These are phyloP conservation scores for Parasteatoda lunata DNA, from an alignment of 2,888 invertebrate genomes.

Conservation along the genomic window DNA sequence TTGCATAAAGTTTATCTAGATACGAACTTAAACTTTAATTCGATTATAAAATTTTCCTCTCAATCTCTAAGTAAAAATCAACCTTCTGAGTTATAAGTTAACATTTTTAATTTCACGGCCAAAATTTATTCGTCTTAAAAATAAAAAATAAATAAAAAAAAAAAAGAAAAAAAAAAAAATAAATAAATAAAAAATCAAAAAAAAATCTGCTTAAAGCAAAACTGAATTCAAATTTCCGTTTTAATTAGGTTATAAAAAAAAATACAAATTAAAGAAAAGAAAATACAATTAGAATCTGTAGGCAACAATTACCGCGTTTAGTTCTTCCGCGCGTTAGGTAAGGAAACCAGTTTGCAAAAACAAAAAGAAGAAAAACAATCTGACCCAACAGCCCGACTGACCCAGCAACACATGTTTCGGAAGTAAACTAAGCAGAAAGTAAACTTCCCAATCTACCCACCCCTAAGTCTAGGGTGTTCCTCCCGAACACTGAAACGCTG, in stretches of 20 bases:
- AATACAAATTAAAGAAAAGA: neutral
- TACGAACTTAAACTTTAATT: too few species aligned
- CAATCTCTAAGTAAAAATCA: too few species aligned
- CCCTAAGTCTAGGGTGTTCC: neutral
- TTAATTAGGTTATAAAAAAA: neutral
- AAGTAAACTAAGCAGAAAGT: conserved; percentile 3
- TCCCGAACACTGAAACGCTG: too few species aligned
- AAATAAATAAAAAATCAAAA: neutral
- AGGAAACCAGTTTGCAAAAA: neutral
- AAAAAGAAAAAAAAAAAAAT: neutral
- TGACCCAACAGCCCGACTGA: neutral
- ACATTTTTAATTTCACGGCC: too few species aligned
- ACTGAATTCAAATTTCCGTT: neutral
- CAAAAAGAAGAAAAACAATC: neutral
- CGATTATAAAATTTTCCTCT: too few species aligned
- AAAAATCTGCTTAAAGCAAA: neutral
- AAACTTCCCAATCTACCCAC: neutral
- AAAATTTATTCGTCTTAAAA: too few species aligned
- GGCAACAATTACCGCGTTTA: neutral
- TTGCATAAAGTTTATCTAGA: too few species aligned
- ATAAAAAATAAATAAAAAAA: neutral
- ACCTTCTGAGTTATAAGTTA: too few species aligned
- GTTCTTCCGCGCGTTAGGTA: neutral
- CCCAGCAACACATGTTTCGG: neutral
- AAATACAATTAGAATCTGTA: neutral